These are phyloP conservation scores for Urophycis tenuis DNA, from an alignment of 2,797 vertebrate species.

Conservation along the genomic window DNA sequence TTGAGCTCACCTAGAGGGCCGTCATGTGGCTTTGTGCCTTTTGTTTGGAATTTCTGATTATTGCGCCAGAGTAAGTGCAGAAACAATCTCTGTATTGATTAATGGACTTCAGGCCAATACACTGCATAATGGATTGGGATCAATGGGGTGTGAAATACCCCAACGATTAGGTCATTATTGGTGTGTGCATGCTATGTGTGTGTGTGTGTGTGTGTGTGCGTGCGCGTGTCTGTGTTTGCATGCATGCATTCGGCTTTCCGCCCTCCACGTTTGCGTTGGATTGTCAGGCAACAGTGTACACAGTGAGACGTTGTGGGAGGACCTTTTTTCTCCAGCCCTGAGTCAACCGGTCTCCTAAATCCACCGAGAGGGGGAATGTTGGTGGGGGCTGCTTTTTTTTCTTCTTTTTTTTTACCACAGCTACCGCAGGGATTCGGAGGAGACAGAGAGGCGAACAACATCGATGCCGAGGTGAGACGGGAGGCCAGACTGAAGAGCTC, in stretches of 20 bases:
- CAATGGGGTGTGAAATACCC: not conserved
- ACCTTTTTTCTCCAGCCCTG: not conserved
- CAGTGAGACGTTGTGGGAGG: not conserved
- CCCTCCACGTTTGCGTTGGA: not conserved
- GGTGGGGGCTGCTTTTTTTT: too few species aligned
- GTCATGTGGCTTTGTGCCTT: not conserved
- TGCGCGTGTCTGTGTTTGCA: slow-evolving; percentile 1
- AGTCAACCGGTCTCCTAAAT: slow-evolving; percentile 6
- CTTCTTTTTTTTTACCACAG: not conserved
- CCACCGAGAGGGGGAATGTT: not conserved
- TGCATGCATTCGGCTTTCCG: slow-evolving; percentile 6
- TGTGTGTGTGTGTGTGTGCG: slow-evolving; percentile 23
- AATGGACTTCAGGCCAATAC: not conserved
- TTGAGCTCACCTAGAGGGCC: not conserved
- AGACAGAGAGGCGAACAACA: not conserved
- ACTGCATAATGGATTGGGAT: not conserved
- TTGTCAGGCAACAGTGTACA: not conserved
- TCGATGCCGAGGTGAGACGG: too few species aligned
- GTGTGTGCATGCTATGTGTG: slow-evolving; percentile 9
- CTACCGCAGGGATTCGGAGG: not conserved
- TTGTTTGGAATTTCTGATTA: not conserved
- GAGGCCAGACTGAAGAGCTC: not conserved
- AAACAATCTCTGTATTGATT: not conserved
- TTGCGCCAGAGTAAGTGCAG: not conserved
- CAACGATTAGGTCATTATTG: not conserved